Percentiles rank a stretch among this genome's conserved stretches.
Evolutionary conservation across 2,888 invertebrate genomes (phyloP).

Genomic region (Sphaerophoria rueppellii): DNA sequence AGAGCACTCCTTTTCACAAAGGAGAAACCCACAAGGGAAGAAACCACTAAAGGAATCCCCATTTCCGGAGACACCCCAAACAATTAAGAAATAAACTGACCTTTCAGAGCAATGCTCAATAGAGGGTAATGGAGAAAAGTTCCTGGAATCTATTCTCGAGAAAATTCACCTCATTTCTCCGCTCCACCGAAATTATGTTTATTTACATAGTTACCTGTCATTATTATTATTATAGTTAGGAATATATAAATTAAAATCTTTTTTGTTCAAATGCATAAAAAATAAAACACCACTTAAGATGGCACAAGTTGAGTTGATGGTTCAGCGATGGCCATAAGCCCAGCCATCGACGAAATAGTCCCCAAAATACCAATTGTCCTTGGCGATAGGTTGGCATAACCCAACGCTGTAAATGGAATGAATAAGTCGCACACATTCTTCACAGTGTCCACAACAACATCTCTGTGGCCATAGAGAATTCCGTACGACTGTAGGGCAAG

Average conservation of each 20-base stretch:
- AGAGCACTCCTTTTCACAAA: too few species aligned
- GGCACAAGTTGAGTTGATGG: conserved; percentile 91
- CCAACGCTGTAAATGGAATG: conserved; percentile 92
- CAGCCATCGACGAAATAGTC: conserved; percentile 90
- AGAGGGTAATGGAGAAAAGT: too few species aligned
- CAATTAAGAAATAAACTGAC: too few species aligned
- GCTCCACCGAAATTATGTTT: conserved; percentile 7
- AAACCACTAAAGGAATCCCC: too few species aligned
- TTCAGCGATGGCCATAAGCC: conserved; percentile 88
- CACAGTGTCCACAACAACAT: conserved; percentile 90
- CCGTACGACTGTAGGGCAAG: conserved; percentile 77
- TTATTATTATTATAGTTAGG: neutral
- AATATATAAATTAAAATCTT: conserved; percentile 5
- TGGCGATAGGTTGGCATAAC: conserved; percentile 89
- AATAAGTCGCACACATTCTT: conserved; percentile 94
- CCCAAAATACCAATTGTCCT: conserved; percentile 91
- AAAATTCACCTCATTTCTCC: neutral
- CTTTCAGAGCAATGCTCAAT: too few species aligned
- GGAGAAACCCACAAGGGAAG: too few species aligned
- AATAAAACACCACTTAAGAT: conserved; percentile 78
- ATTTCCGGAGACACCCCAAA: too few species aligned
- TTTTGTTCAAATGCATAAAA: conserved; percentile 15
- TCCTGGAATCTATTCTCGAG: neutral
- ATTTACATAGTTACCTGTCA: conserved; percentile 13
- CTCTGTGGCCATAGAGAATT: conserved; percentile 83